Evolutionary conservation across 2,888 invertebrate species (phyloP).

Genomic region (Mechanitis mazaeus): DNA sequence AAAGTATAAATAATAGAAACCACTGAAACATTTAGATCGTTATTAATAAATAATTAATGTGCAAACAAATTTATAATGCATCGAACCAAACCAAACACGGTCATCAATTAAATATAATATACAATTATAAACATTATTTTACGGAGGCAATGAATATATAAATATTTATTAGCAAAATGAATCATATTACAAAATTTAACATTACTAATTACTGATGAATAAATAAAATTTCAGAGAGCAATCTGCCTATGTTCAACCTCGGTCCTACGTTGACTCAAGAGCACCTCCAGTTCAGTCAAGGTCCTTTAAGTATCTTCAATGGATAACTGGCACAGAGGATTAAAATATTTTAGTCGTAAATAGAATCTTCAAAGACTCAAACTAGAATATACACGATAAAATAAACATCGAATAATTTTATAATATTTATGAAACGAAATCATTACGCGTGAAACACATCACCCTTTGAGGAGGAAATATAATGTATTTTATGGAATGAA

Average conservation of each 20-base stretch:
- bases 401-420: constrained; percentile 19
- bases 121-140: too few relatives aligned
- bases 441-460: neutral
- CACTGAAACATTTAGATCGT: neutral
- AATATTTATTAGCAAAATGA: too few relatives aligned
- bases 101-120: too few relatives aligned
- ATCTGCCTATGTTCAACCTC: constrained; percentile 53
- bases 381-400: constrained; percentile 1
- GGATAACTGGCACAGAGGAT: constrained; percentile 74
- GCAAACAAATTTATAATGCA: too few relatives aligned
- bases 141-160: too few relatives aligned
- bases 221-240: constrained; percentile 62
- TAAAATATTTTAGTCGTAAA: constrained; percentile 35
- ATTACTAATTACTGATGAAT: too few relatives aligned
- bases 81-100: too few relatives aligned
- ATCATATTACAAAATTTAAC: too few relatives aligned
- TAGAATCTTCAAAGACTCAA: constrained; percentile 16
- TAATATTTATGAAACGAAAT: neutral
- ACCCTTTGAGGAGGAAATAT: neutral
- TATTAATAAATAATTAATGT: too few relatives aligned
- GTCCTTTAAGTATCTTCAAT: constrained; percentile 73
- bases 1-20: constrained; percentile 4
- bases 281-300: constrained; percentile 71
- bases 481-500: constrained; percentile 1
- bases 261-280: constrained; percentile 51